A percentile compares a stretch with the other conserved stretches of the same genome.
phyloP scores from a whole-genome alignment of 1,140 invertebrate genomes.

The Piezodorus guildinii region DNA sequence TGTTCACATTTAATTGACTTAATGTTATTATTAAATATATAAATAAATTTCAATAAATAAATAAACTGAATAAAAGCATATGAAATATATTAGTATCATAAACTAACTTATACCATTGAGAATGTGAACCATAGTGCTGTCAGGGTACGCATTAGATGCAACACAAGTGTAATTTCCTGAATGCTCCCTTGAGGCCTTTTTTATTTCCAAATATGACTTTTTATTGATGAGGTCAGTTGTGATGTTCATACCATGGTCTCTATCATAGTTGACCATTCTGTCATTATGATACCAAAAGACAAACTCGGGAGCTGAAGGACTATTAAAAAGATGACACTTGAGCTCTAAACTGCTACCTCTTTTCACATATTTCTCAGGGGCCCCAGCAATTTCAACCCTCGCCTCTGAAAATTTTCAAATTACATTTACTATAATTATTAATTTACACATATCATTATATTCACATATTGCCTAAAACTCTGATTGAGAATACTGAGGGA shows the following conservation, averaged over 20 bases:
- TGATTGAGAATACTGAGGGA: too few relatives aligned
- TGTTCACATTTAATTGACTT: too few relatives aligned
- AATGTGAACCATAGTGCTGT: conserved; percentile 73
- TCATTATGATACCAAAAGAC: conserved; percentile 87
- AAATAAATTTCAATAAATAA: too few relatives aligned
- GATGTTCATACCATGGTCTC: conserved; percentile 69
- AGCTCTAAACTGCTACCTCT: conserved; percentile 69
- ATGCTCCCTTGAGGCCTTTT: conserved; percentile 52
- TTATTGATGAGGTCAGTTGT: conserved; percentile 50
- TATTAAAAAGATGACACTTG: conserved; percentile 64
- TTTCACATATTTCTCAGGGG: conserved; percentile 72
- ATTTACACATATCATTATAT: too few relatives aligned
- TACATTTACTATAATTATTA: too few relatives aligned
- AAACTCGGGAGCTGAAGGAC: conserved; percentile 60
- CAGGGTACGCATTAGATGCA: conserved; percentile 71
- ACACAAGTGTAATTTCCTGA: conserved; percentile 82
- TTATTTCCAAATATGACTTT: conserved; percentile 51
- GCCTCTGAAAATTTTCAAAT: conserved; percentile 53
- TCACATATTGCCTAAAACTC: too few relatives aligned
- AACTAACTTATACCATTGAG: conserved; percentile 48
- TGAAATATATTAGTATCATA: too few relatives aligned
- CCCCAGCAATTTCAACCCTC: conserved; percentile 69
- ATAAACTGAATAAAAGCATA: background rate
- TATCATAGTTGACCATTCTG: conserved; percentile 80
- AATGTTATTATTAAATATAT: too few relatives aligned